Conservation (phyloP, 2,797 vertebrate species). For the Muscicapa striata region DNA sequence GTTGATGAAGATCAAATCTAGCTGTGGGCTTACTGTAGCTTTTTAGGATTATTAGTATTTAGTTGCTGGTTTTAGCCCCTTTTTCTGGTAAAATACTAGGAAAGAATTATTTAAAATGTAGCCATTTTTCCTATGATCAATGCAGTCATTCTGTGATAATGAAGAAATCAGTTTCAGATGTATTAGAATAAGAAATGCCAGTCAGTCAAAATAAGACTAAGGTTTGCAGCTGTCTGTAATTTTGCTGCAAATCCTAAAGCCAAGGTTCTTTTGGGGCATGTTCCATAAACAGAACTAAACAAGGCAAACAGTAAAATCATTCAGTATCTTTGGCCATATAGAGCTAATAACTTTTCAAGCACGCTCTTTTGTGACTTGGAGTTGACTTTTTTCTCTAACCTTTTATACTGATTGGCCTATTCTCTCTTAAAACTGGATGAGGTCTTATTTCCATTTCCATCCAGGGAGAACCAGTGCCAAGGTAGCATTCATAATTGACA, state of each 20-base stretch:
- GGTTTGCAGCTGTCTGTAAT: neutral
- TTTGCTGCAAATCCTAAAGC: neutral
- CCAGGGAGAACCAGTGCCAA: accelerated
- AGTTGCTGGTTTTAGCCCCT: neutral
- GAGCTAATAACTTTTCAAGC: neutral
- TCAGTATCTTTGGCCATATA: neutral
- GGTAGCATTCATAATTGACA: neutral
- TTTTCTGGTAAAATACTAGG: neutral
- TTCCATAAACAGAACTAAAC: neutral
- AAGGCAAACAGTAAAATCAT: neutral
- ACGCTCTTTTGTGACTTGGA: neutral
- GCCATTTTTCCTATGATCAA: neutral
- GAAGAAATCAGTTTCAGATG: neutral
- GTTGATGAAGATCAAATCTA: slow-evolving; percentile 25
- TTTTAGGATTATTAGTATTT: neutral
- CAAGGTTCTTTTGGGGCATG: neutral
- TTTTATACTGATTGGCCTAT: neutral
- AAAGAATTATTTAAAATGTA: neutral
- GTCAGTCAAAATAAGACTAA: neutral
- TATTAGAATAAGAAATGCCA: neutral
- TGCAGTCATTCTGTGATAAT: neutral
- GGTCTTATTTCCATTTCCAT: neutral
- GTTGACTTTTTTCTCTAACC: neutral
- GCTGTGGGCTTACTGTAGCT: neutral
- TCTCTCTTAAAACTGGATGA: neutral